phyloP scores from a whole-genome alignment of 1,140 invertebrate species.

The Halictus rubicundus region DNA sequence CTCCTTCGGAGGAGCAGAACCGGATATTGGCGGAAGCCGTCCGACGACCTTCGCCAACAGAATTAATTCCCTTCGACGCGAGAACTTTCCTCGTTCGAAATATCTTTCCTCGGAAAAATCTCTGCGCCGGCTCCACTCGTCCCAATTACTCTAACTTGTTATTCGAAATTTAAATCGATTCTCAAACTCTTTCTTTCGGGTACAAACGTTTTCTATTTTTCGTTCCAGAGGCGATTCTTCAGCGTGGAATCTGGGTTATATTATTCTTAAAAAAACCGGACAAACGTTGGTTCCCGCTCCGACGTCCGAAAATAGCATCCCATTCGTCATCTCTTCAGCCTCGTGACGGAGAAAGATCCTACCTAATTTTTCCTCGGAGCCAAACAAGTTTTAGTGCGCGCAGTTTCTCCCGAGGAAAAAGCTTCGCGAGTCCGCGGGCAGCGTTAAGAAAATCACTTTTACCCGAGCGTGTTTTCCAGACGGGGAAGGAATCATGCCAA shows the following conservation, averaged over 20 bases:
- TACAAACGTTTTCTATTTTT: neutral
- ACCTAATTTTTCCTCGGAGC: neutral
- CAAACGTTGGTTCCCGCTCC: neutral
- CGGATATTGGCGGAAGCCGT: constrained; percentile 50
- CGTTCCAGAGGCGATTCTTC: too few relatives aligned
- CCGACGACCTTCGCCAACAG: constrained; percentile 16
- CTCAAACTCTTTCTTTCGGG: too few relatives aligned
- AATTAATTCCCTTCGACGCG: constrained; percentile 44
- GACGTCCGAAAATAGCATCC: neutral
- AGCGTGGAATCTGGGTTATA: neutral
- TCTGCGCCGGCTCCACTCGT: neutral
- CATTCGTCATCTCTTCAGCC: neutral
- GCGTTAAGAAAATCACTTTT: neutral
- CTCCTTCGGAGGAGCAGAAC: constrained; percentile 26
- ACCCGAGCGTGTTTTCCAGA: neutral
- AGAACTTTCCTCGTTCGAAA: too few relatives aligned
- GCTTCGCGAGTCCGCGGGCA: neutral
- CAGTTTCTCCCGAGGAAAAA: neutral
- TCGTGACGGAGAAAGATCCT: neutral
- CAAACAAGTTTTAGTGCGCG: too few relatives aligned
- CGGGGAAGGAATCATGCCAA: neutral
- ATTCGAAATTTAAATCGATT: too few relatives aligned
- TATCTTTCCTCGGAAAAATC: neutral
- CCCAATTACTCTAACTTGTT: too few relatives aligned
- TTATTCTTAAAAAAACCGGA: neutral